Evolutionary conservation across 2,113 vertebrate genomes (phyloP).

Genomic region (Bambusicola thoracicus): DNA sequence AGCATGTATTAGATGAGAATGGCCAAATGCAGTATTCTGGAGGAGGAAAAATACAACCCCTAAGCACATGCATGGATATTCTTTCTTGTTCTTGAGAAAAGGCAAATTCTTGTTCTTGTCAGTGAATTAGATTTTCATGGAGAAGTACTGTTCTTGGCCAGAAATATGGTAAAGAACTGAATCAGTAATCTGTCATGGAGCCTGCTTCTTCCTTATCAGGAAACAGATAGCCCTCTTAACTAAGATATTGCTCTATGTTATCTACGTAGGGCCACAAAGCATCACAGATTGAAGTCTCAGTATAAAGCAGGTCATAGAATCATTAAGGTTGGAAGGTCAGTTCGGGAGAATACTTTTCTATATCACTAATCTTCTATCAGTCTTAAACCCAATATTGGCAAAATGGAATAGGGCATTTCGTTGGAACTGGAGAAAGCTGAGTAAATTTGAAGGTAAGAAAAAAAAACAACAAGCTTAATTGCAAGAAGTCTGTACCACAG

Average conservation of each 20-base stretch:
- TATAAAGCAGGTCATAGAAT: background rate
- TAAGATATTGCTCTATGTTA: background rate
- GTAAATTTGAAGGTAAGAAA: background rate
- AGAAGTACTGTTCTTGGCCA: background rate
- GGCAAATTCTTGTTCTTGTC: background rate
- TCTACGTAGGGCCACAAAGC: background rate
- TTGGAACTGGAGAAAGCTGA: background rate
- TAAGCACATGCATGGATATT: background rate
- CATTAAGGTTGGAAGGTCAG: too few species aligned
- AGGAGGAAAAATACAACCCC: background rate
- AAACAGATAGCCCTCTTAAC: constrained; percentile 8
- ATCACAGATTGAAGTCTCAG: background rate
- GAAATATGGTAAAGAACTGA: background rate
- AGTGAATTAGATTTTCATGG: background rate
- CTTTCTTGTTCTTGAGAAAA: background rate
- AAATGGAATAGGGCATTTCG: background rate
- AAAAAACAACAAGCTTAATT: background rate
- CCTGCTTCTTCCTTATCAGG: background rate
- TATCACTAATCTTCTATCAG: background rate
- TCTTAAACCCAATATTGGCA: background rate
- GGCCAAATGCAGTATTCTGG: background rate
- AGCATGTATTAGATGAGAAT: background rate
- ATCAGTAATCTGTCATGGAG: background rate
- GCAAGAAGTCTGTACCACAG: background rate
- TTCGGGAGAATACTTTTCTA: background rate